Conservation (phyloP, 2,797 vertebrate genomes). For the Phaenicophaeus curvirostris region DNA sequence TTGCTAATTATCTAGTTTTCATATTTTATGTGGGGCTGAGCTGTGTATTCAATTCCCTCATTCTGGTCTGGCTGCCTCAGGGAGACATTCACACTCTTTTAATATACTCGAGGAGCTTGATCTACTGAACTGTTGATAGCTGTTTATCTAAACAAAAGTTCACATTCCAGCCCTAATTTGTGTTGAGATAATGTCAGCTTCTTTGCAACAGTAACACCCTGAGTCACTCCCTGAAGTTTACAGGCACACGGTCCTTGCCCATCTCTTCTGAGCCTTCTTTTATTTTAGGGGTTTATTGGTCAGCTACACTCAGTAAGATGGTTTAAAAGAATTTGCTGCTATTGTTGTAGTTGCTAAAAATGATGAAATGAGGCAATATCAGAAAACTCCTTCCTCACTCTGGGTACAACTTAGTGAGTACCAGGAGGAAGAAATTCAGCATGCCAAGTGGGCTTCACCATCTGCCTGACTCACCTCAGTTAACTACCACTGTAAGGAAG, state of each 20-base stretch:
- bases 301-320: background rate
- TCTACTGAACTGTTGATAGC: background rate
- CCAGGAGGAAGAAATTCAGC: background rate
- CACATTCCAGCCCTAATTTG: background rate
- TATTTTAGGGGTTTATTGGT: background rate
- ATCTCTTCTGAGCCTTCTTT: background rate
- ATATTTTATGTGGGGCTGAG: background rate
- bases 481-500: background rate
- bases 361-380: background rate
- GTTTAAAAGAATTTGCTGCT: background rate
- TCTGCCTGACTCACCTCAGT: background rate
- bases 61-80: background rate
- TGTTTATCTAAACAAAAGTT: background rate
- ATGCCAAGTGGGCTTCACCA: background rate
- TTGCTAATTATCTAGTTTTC: background rate
- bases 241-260: background rate
- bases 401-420: background rate
- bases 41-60: rapidly evolving
- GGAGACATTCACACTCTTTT: background rate
- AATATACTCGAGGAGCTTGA: background rate
- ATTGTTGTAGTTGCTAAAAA: background rate
- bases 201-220: background rate
- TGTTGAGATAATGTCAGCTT: background rate
- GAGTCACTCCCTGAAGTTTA: background rate
- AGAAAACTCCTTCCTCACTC: background rate